phyloP scores from a whole-genome alignment of 2,888 invertebrate genomes.

The Cantharis lateralis region DNA sequence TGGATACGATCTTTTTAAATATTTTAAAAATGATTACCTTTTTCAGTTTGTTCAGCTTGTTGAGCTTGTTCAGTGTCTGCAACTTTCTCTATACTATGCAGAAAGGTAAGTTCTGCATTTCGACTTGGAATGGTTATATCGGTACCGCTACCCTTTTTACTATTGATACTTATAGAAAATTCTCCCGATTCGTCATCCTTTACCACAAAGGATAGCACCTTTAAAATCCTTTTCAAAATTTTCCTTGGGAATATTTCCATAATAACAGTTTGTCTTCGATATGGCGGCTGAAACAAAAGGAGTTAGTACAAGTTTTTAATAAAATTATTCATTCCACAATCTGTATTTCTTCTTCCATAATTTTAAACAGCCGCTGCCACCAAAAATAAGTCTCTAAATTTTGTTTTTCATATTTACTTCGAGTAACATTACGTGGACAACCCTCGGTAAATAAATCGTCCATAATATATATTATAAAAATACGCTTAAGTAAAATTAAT shows the following conservation, averaged over 20 bases:
- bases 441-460: not conserved
- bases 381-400: conserved; percentile 41
- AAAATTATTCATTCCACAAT: conserved; percentile 36
- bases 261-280: conserved; percentile 12
- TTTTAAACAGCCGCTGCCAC: conserved; percentile 46
- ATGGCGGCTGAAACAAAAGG: conserved; percentile 7
- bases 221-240: conserved; percentile 9
- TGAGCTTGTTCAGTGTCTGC: not conserved
- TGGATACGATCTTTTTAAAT: too few relatives aligned
- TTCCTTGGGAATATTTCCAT: conserved; percentile 14
- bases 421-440: conserved; percentile 33
- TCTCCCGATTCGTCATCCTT: not conserved
- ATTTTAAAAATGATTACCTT: not conserved
- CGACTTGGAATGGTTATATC: not conserved
- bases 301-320: not conserved
- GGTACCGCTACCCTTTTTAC: not conserved
- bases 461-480: not conserved
- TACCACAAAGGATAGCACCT: not conserved
- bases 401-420: conserved; percentile 39
- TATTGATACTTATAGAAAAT: not conserved
- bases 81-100: not conserved
- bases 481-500: not conserved
- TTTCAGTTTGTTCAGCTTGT: not conserved
- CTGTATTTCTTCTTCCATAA: conserved; percentile 44
- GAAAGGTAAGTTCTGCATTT: not conserved